Evolutionary conservation across 2,797 vertebrate genomes (phyloP).

Genomic region (Harpagifer antarcticus): DNA sequence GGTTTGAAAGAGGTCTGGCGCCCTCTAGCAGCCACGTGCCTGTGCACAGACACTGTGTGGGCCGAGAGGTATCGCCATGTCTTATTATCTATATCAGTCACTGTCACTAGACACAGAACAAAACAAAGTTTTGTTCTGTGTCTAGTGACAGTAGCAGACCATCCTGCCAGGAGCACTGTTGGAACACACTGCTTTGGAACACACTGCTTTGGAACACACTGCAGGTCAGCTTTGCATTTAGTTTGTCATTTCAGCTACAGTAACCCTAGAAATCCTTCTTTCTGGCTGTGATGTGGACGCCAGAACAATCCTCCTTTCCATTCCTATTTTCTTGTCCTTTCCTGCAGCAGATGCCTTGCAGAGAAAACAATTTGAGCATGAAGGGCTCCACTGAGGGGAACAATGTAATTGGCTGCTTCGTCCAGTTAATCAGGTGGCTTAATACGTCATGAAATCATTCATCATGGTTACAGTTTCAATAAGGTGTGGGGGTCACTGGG

Average conservation of each 20-base stretch:
- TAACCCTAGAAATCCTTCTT: not conserved
- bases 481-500: conserved; percentile 24
- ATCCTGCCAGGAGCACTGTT: too few species aligned
- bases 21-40: conserved; percentile 65
- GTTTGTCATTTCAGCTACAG: not conserved
- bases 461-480: conserved; percentile 47
- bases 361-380: conserved; percentile 64
- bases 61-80: conserved; percentile 1
- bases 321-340: conserved; percentile 45
- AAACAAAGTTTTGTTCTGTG: too few species aligned
- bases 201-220: too few species aligned
- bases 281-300: conserved; percentile 13
- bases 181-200: too few species aligned
- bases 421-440: conserved; percentile 62
- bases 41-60: not conserved
- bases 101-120: conserved; percentile 1
- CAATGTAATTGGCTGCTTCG: conserved; percentile 63
- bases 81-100: conserved; percentile 3
- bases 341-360: conserved; percentile 55
- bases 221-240: conserved; percentile 11
- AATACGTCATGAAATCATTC: conserved; percentile 72
- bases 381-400: conserved; percentile 70
- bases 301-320: conserved; percentile 21
- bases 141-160: too few species aligned
- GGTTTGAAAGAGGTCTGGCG: conserved; percentile 65